These are phyloP conservation scores for Cosmia trapezina DNA, from an alignment of 2,888 invertebrate species.

Conservation along the genomic window DNA sequence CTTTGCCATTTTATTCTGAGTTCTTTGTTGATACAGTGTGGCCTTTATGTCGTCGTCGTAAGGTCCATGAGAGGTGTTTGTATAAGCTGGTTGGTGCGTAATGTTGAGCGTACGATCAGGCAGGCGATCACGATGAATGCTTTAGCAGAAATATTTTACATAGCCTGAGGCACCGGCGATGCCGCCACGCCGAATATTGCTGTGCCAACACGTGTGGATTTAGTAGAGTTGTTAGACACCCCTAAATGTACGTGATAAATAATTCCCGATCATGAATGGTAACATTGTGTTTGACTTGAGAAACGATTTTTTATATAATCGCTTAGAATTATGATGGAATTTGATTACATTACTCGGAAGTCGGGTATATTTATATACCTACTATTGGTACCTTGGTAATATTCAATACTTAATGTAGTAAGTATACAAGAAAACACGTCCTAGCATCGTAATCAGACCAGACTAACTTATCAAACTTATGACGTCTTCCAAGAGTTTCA, in stretches of 20 bases:
- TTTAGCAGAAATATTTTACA: conserved; percentile 90
- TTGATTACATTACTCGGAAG: background rate
- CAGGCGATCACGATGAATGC: conserved; percentile 89
- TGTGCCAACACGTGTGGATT: conserved; percentile 86
- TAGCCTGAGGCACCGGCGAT: conserved; percentile 85
- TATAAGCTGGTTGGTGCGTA: conserved; percentile 78
- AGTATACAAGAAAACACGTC: background rate
- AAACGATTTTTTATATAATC: conserved; percentile 25
- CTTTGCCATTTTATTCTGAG: conserved; percentile 72
- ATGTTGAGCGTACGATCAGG: conserved; percentile 84
- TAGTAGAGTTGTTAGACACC: conserved; percentile 73
- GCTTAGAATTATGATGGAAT: background rate
- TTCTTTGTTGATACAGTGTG: conserved; percentile 62
- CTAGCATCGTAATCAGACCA: background rate
- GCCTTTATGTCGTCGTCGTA: conserved; percentile 70
- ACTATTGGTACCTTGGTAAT: background rate
- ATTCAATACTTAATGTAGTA: background rate
- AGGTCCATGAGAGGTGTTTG: conserved; percentile 66
- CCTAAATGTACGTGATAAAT: conserved; percentile 51
- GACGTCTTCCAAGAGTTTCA: background rate
- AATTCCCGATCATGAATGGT: conserved; percentile 33
- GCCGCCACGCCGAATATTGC: conserved; percentile 86
- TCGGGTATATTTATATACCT: background rate
- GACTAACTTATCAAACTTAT: background rate
- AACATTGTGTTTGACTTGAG: conserved; percentile 26